These are phyloP conservation scores for Strongylocentrotus purpuratus DNA, from an alignment of 35 echinoderm and acorn worm species.

Conservation along the genomic window DNA sequence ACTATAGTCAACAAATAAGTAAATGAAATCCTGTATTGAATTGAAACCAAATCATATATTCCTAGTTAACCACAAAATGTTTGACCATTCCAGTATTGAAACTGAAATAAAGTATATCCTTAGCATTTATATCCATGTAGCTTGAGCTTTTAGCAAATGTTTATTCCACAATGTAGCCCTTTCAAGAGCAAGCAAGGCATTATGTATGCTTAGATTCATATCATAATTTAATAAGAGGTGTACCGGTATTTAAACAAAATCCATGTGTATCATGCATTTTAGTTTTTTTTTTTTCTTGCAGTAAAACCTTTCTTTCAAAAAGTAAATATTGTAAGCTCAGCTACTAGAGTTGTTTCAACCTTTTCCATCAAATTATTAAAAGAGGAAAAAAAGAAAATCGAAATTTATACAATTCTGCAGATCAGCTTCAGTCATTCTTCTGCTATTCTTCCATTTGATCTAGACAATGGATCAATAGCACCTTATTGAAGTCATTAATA, in stretches of 20 bases:
- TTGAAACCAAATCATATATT: not conserved
- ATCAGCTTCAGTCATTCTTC: no score
- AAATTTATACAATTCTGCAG: no score
- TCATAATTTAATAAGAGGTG: not conserved
- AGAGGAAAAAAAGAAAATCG: not conserved
- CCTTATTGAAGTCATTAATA: no score
- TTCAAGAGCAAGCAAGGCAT: not conserved
- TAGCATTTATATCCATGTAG: slow-evolving; percentile 1
- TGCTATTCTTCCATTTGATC: no score
- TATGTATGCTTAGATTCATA: not conserved
- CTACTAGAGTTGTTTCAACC: not conserved
- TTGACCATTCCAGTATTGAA: slow-evolving; percentile 27
- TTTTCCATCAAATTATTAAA: not conserved
- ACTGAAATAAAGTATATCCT: slow-evolving; percentile 36
- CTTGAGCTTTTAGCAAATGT: not conserved
- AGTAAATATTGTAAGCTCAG: not conserved
- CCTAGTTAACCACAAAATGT: not conserved
- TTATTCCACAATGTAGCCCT: not conserved
- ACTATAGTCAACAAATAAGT: not conserved
- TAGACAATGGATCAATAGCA: no score
- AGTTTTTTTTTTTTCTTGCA: not conserved
- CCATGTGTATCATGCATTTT: not conserved
- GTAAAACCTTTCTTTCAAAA: not conserved
- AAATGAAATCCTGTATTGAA: not conserved
- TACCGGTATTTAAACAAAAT: not conserved